Percentiles rank a stretch among this genome's conserved stretches.
Evolutionary conservation across 2,113 vertebrate species (phyloP).

Genomic region (Sander vitreus): DNA sequence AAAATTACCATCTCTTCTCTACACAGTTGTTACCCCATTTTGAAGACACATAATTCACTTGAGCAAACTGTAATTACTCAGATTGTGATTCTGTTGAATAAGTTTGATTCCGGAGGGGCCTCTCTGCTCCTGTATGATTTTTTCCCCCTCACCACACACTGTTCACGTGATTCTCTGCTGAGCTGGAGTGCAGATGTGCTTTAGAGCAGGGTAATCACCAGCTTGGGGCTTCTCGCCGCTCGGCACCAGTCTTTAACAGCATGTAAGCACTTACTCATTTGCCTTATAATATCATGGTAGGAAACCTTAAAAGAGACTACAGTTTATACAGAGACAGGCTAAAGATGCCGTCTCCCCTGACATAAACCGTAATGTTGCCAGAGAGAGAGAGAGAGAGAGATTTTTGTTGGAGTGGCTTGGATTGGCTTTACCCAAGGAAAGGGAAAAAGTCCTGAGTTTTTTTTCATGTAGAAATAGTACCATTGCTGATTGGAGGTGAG

Average conservation of each 20-base stretch:
- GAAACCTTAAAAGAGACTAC: conserved; percentile 76
- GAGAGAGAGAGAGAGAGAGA: conserved; percentile 10
- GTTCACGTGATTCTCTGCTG: conserved; percentile 68
- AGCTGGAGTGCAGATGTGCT: conserved; percentile 83
- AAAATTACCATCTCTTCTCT: conserved; percentile 65
- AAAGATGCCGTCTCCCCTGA: conserved; percentile 60
- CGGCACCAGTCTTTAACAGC: conserved; percentile 80
- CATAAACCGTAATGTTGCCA: conserved; percentile 50
- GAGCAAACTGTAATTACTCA: conserved; percentile 73
- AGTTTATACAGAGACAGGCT: conserved; percentile 79
- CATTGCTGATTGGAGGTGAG: conserved; percentile 3
- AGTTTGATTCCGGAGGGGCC: conserved; percentile 59
- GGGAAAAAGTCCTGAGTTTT: conserved; percentile 7
- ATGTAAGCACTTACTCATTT: conserved; percentile 86
- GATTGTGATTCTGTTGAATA: conserved; percentile 66
- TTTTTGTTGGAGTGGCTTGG: conserved; percentile 15
- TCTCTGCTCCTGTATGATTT: conserved; percentile 53
- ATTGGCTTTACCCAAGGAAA: conserved; percentile 21
- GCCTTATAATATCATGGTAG: conserved; percentile 82
- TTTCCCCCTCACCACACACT: conserved; percentile 56
- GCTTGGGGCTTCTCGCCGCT: conserved; percentile 82
- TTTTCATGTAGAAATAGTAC: conserved; percentile 20
- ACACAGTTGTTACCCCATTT: conserved; percentile 53
- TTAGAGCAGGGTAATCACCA: conserved; percentile 81
- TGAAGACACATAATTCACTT: conserved; percentile 73